These are phyloP conservation scores for Denticeps clupeoides DNA, from an alignment of 2,797 vertebrate genomes.

Conservation along the genomic window DNA sequence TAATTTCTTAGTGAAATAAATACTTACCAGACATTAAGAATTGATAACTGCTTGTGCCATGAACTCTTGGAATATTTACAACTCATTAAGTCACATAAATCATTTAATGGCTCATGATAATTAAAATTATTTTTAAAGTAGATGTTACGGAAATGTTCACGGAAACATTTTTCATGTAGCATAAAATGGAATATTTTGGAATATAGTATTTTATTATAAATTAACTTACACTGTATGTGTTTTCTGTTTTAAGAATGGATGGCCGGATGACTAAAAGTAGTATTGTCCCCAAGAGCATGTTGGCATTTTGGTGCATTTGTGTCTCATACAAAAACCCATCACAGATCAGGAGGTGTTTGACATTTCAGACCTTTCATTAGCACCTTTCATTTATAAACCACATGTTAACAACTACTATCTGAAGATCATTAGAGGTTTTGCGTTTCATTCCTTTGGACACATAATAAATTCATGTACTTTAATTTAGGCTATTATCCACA, in stretches of 20 bases:
- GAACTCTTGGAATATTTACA: conserved; percentile 63
- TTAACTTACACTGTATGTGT: no score
- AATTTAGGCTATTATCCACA: not conserved
- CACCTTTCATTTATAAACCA: not conserved
- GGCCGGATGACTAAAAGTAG: no score
- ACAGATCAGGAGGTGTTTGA: conserved; percentile 3
- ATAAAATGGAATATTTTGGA: no score
- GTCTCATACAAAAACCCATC: not conserved
- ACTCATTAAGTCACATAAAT: conserved; percentile 48
- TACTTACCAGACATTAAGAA: conserved; percentile 59
- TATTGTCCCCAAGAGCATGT: no score
- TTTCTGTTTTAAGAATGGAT: no score
- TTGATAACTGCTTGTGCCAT: conserved; percentile 61
- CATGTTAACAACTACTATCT: conserved; percentile 2
- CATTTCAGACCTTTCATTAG: conserved; percentile 1
- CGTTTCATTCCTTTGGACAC: conserved; percentile 4
- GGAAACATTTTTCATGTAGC: no score
- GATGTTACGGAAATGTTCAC: no score
- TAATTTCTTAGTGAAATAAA: conserved; percentile 54
- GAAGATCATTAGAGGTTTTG: conserved; percentile 4
- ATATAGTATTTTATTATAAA: no score
- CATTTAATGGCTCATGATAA: conserved; percentile 4
- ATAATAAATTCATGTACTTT: conserved; percentile 4
- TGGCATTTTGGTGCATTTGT: not conserved
- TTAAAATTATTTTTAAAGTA: no score